A percentile compares a stretch with the other conserved stretches of the same genome.
Conservation (phyloP, 2,888 invertebrate genomes). For the Drosophila prolongata region DNA sequence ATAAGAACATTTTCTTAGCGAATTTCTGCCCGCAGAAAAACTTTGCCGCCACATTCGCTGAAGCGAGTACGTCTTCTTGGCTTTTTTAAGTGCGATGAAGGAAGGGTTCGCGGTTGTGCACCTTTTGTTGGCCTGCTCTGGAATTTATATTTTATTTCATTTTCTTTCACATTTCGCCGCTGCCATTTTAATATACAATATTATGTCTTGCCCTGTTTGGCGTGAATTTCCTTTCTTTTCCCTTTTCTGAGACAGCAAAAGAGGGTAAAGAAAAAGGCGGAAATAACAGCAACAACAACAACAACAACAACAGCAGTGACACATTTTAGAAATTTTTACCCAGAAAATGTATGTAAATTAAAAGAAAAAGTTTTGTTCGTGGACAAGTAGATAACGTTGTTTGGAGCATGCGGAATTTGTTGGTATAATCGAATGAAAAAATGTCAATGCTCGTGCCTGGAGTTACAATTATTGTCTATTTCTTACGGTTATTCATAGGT, state of each 20-base stretch:
- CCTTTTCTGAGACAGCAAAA: constrained; percentile 9
- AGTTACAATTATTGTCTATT: background rate
- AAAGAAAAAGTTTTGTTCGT: constrained; percentile 32
- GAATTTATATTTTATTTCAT: constrained; percentile 63
- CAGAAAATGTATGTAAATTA: constrained; percentile 73
- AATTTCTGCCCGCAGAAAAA: constrained; percentile 35
- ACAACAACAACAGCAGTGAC: constrained; percentile 12
- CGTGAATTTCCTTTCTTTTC: constrained; percentile 8
- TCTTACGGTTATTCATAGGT: background rate
- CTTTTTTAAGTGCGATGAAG: constrained; percentile 10
- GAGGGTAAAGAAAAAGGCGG: background rate
- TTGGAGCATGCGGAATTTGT: background rate
- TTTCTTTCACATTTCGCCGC: constrained; percentile 43
- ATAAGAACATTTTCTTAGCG: constrained; percentile 60
- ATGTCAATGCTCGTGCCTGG: constrained; percentile 47
- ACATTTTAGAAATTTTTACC: constrained; percentile 44
- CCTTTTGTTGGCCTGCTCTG: constrained; percentile 56
- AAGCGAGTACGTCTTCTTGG: constrained; percentile 21
- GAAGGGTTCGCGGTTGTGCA: constrained; percentile 37
- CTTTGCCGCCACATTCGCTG: constrained; percentile 41
- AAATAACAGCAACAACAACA: background rate
- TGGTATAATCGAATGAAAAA: constrained; percentile 21
- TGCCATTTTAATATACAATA: constrained; percentile 52
- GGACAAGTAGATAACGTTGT: background rate
- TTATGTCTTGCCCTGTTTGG: constrained; percentile 38